These are phyloP conservation scores for Varecia variegata DNA, from an alignment of 2,797 vertebrate genomes.

Conservation along the genomic window DNA sequence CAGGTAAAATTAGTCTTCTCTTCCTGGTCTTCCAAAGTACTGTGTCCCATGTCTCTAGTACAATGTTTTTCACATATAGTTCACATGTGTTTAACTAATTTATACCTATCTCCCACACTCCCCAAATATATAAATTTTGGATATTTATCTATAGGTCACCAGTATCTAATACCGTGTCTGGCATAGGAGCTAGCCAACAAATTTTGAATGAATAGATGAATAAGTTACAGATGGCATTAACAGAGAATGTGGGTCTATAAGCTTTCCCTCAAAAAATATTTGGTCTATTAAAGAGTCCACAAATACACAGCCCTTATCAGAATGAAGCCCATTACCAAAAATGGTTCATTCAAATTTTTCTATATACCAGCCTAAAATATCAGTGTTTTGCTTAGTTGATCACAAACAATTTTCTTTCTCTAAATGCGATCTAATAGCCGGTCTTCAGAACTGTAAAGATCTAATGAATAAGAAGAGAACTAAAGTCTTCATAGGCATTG, in stretches of 20 bases:
- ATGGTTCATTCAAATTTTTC: not conserved
- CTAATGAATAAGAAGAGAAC: conserved; percentile 19
- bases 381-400: conserved; percentile 2
- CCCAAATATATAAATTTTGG: not conserved
- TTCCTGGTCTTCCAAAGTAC: not conserved
- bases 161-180: not conserved
- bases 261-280: not conserved
- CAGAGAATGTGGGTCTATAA: not conserved
- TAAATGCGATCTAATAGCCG: not conserved
- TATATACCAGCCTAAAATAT: not conserved
- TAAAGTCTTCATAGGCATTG: conserved; percentile 35
- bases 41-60: not conserved
- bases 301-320: not conserved
- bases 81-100: not conserved
- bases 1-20: not conserved
- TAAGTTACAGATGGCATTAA: not conserved
- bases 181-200: not conserved
- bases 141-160: not conserved
- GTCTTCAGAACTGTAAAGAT: conserved; percentile 22
- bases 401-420: conserved; percentile 40
- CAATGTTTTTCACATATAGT: not conserved
- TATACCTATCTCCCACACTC: not conserved
- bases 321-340: not conserved
- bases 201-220: not conserved
- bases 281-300: not conserved